These are phyloP conservation scores for Pogonomyrmex barbatus DNA, from an alignment of 1,140 invertebrate species.

Conservation along the genomic window DNA sequence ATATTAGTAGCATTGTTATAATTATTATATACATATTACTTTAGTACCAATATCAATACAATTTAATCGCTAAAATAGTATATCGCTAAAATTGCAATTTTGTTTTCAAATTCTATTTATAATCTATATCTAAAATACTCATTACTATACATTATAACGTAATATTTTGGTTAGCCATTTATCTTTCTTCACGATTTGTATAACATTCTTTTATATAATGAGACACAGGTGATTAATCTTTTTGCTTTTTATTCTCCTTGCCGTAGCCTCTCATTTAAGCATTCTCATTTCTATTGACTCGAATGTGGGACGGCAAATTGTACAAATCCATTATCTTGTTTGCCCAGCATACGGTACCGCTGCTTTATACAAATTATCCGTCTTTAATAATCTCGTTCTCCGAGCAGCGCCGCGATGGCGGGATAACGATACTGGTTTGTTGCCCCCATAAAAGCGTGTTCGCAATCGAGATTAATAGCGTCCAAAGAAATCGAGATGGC, in stretches of 20 bases:
- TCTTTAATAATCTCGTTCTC: constrained; percentile 59
- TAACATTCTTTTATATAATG: background rate
- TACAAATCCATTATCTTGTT: constrained; percentile 27
- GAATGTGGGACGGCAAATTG: constrained; percentile 19
- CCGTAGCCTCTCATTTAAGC: background rate
- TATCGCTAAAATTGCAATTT: background rate
- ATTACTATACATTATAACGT: background rate
- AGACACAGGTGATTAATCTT: background rate
- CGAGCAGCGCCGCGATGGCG: constrained; percentile 20
- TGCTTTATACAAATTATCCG: constrained; percentile 55
- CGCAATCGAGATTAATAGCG: constrained; percentile 52
- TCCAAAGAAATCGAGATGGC: constrained; percentile 19
- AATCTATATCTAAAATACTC: background rate
- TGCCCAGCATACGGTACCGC: background rate
- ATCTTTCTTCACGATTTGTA: background rate
- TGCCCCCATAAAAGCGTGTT: constrained; percentile 36
- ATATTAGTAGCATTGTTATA: background rate
- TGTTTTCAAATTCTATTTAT: background rate
- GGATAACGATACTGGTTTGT: constrained; percentile 45
- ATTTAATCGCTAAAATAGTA: background rate
- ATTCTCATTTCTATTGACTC: background rate
- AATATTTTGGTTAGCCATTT: background rate
- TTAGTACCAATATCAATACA: background rate
- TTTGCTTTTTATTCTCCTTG: background rate
- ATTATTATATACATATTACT: background rate